Percentiles rank a stretch among this genome's conserved stretches.
These are phyloP conservation scores for Andrena praecox DNA, from an alignment of 2,888 invertebrate species.

Conservation along the genomic window DNA sequence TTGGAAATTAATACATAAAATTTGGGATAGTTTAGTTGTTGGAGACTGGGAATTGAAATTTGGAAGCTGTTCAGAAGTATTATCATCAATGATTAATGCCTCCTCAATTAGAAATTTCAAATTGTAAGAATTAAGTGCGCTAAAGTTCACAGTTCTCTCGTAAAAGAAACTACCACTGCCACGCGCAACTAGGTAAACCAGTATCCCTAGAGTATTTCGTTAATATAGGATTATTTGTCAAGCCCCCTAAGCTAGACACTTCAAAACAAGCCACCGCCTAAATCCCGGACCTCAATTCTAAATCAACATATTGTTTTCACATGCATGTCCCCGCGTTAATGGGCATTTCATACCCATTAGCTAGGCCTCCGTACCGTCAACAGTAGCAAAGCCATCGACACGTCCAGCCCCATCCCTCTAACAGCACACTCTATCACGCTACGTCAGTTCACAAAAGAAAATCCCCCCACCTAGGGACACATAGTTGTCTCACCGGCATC, in stretches of 20 bases:
- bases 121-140: too few species aligned
- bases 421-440: not conserved
- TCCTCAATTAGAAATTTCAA: too few species aligned
- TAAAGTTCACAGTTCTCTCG: too few species aligned
- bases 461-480: not conserved
- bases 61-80: too few species aligned
- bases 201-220: too few species aligned
- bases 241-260: too few species aligned
- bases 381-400: not conserved
- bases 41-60: too few species aligned
- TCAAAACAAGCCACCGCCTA: not conserved
- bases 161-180: too few species aligned
- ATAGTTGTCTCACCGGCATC: not conserved
- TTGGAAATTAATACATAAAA: not conserved
- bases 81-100: too few species aligned
- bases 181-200: too few species aligned
- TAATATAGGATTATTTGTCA: too few species aligned
- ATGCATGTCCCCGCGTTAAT: not conserved
- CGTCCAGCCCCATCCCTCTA: not conserved
- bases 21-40: too few species aligned
- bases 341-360: not conserved
- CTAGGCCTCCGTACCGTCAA: not conserved
- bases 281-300: not conserved
- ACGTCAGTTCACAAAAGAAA: not conserved
- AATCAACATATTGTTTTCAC: constrained; percentile 1